Percentiles rank a stretch among this genome's conserved stretches.
phyloP scores from a whole-genome alignment of 2,113 vertebrate genomes.

The Enhydra lutris region DNA sequence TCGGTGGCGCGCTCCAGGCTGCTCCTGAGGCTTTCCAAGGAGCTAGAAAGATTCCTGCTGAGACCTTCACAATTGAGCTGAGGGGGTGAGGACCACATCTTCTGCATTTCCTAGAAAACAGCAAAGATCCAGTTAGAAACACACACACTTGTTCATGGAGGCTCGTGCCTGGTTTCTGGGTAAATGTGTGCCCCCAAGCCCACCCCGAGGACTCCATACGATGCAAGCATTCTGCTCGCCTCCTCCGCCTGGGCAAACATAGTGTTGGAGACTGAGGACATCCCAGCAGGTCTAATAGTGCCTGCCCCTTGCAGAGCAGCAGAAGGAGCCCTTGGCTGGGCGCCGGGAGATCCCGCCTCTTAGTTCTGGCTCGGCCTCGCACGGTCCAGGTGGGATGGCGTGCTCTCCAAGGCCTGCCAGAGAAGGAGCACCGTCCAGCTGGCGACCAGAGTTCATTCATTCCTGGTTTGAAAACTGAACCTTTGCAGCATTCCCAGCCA shows the following conservation, averaged over 20 bases:
- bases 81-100: constrained; percentile 9
- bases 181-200: accelerated
- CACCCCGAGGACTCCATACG: accelerated
- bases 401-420: accelerated
- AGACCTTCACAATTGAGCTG: constrained; percentile 65
- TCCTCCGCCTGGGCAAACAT: background rate
- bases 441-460: too few relatives aligned
- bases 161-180: background rate
- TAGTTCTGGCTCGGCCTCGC: background rate
- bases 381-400: accelerated
- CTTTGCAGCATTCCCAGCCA: background rate
- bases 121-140: background rate
- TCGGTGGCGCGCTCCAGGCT: background rate
- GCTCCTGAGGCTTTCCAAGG: constrained; percentile 42
- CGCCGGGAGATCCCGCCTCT: background rate
- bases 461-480: background rate
- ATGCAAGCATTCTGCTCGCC: background rate
- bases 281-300: too few relatives aligned
- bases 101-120: constrained; percentile 72
- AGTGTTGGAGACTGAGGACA: background rate
- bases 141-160: background rate
- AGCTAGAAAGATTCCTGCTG: constrained; percentile 46
- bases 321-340: background rate
- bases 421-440: background rate
- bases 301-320: background rate